These are phyloP conservation scores for Sciurus carolinensis DNA, from an alignment of 2,797 vertebrate species.

Conservation along the genomic window DNA sequence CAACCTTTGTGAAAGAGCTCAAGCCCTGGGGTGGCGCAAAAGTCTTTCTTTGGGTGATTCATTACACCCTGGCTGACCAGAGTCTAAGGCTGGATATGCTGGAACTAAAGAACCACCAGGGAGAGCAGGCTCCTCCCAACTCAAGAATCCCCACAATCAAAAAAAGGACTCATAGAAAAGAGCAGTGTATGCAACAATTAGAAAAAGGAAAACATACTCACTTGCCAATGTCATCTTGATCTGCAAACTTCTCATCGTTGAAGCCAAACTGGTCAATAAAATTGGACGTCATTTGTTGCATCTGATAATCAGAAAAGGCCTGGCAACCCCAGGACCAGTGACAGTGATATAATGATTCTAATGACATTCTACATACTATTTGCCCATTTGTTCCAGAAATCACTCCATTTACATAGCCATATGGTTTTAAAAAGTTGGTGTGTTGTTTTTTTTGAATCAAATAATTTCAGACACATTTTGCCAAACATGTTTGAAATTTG, in stretches of 20 bases:
- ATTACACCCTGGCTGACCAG: background rate
- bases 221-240: conserved; percentile 99
- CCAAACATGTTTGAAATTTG: conserved; percentile 55
- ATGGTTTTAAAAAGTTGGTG: conserved; percentile 77
- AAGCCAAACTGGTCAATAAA: conserved; percentile 99
- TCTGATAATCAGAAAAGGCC: conserved; percentile 99
- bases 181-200: conserved; percentile 5
- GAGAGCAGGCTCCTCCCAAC: background rate
- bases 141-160: background rate
- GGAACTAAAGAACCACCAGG: background rate
- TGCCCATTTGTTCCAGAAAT: conserved; percentile 89
- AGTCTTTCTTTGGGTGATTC: background rate
- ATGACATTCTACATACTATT: conserved; percentile 88
- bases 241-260: conserved; percentile 99
- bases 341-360: conserved; percentile 98
- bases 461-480: conserved; percentile 81
- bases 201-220: conserved; percentile 93
- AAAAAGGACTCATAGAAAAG: background rate
- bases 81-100: background rate
- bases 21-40: background rate
- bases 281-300: conserved; percentile 99
- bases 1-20: background rate
- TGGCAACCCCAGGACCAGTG: conserved; percentile 99
- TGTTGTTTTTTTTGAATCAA: conserved; percentile 61
- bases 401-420: conserved; percentile 77